Percentiles rank a stretch among this genome's conserved stretches.
phyloP scores from a whole-genome alignment of 2,797 vertebrate genomes.

The Cichlasoma orientale region DNA sequence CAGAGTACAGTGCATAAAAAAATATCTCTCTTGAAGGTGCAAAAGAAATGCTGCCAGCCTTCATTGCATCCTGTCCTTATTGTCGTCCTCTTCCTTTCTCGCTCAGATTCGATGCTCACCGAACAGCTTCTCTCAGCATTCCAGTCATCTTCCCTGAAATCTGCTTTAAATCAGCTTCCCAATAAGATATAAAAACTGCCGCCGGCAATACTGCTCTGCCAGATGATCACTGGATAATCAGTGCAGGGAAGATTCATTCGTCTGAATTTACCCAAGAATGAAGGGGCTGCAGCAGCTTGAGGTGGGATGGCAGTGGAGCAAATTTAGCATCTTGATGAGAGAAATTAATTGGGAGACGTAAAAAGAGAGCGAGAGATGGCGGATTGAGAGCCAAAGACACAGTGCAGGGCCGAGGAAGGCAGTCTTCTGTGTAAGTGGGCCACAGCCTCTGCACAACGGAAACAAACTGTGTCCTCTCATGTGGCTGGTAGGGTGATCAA shows the following conservation, averaged over 20 bases:
- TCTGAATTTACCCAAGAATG: constrained; percentile 16
- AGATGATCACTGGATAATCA: constrained; percentile 38
- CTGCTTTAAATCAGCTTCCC: constrained; percentile 32
- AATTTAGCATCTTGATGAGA: constrained; percentile 16
- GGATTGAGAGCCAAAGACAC: background rate
- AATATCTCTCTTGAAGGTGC: background rate
- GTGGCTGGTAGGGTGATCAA: constrained; percentile 41
- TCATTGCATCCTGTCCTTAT: background rate
- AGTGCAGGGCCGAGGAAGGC: constrained; percentile 13
- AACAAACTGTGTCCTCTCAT: constrained; percentile 15
- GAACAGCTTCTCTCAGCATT: constrained; percentile 31
- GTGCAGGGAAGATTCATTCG: constrained; percentile 21
- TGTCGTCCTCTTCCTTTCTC: background rate
- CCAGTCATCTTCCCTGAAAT: constrained; percentile 29
- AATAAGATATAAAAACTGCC: constrained; percentile 27
- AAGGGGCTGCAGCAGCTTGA: constrained; percentile 9
- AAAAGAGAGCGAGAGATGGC: background rate
- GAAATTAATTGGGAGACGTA: constrained; percentile 1
- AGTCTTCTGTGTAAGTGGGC: constrained; percentile 23
- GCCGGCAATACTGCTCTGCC: background rate
- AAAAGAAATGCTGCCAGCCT: background rate
- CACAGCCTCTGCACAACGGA: background rate
- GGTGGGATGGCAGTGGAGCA: background rate
- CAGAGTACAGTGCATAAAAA: background rate
- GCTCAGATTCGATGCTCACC: background rate